Percentiles rank a stretch among this genome's conserved stretches.
Conservation (phyloP, 2,113 vertebrate genomes). For the Microtus pennsylvanicus region DNA sequence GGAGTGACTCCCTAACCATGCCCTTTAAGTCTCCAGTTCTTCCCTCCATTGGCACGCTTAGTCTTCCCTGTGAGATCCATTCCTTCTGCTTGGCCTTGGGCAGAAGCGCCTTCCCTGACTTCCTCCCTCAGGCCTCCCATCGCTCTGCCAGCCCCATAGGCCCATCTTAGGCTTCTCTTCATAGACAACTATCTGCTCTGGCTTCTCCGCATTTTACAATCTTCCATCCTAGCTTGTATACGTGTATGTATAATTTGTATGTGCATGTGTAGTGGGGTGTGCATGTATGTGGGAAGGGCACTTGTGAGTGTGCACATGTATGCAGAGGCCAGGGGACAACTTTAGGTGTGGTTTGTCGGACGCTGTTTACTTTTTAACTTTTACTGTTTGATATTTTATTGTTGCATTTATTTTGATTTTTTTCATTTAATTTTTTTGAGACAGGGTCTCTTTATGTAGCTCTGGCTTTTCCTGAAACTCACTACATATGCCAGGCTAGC, state of each 20-base stretch:
- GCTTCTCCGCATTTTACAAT: background rate
- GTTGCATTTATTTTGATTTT: background rate
- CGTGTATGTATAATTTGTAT: background rate
- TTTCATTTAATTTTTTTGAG: background rate
- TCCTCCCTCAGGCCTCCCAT: background rate
- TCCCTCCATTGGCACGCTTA: too few species aligned
- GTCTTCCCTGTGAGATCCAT: accelerated
- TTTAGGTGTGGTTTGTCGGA: background rate
- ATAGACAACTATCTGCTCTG: background rate
- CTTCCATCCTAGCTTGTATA: background rate
- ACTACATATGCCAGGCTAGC: background rate
- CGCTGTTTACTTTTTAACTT: background rate
- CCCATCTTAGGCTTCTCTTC: background rate
- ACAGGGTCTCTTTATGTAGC: background rate
- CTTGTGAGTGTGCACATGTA: too few species aligned
- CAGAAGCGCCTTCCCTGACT: background rate
- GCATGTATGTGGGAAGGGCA: background rate
- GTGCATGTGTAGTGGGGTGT: background rate
- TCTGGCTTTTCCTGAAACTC: background rate
- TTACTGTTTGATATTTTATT: too few species aligned
- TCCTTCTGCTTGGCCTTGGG: background rate
- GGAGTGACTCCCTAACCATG: background rate
- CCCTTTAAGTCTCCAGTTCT: background rate
- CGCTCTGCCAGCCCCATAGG: background rate
- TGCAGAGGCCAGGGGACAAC: background rate